Conservation (phyloP, 2,888 invertebrate genomes). For the Caenorhabditis virilis region DNA sequence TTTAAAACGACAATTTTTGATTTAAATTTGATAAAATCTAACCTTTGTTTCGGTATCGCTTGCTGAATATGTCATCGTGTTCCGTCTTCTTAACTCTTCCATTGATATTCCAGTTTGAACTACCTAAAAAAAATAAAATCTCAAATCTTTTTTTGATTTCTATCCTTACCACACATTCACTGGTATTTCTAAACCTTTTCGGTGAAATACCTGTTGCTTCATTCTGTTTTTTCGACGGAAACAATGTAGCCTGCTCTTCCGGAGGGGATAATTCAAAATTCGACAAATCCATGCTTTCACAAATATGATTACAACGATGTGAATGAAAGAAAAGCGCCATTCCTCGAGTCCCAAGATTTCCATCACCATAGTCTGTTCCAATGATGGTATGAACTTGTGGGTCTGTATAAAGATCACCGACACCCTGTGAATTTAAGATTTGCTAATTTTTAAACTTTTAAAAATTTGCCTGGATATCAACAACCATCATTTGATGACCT, state of each 20-base stretch:
- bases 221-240: slow-evolving; percentile 2
- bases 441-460: too few relatives aligned
- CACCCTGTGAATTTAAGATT: too few relatives aligned
- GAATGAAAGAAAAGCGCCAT: slow-evolving; percentile 75
- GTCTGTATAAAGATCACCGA: slow-evolving; percentile 75
- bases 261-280: slow-evolving; percentile 72
- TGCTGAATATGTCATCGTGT: slow-evolving; percentile 16
- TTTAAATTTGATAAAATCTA: not conserved
- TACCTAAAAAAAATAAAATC: not conserved
- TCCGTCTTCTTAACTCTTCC: slow-evolving; percentile 26
- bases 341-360: slow-evolving; percentile 73
- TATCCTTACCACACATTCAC: slow-evolving; percentile 14
- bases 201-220: slow-evolving; percentile 21
- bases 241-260: slow-evolving; percentile 19
- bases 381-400: slow-evolving; percentile 74
- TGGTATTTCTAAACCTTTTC: slow-evolving; percentile 10
- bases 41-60: too few relatives aligned
- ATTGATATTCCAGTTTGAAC: slow-evolving; percentile 36
- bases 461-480: slow-evolving; percentile 75
- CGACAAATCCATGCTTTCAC: slow-evolving; percentile 71
- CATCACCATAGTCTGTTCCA: slow-evolving; percentile 73
- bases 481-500: slow-evolving; percentile 74
- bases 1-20: not conserved
- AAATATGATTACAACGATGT: slow-evolving; percentile 74
- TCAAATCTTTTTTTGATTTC: not conserved